Evolutionary conservation across 2,888 invertebrate species (phyloP), one percentile per base, ranked within the genome.

Genomic region (Hybos culiciformis): DNA sequence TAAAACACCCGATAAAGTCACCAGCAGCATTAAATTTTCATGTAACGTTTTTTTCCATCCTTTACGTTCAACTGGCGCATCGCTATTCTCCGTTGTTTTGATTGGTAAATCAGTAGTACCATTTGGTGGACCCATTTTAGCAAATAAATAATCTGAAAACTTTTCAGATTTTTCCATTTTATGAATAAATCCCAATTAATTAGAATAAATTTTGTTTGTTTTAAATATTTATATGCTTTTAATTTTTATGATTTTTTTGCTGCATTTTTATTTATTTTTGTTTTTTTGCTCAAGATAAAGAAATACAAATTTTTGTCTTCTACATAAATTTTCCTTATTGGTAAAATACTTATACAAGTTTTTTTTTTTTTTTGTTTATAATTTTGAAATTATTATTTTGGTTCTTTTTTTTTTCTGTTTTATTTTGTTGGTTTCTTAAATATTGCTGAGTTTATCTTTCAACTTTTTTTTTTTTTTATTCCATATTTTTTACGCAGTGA

Each of bases 81-180:
- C 71, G 57, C 74, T 70, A 54, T 71, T 71, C 54, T 75, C 75
- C 38, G 75, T 74, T 50, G 72, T 72, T 66, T 74, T 75, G 56
- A 74, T 73, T 49, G 68, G 63, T 58, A 68, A 56, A 58, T 74
- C 59, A 47, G 64, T 60, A 47, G 58, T 70, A 52, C 71, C 67
- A 53, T 71, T 71, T 50, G 74, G 74, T 54, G 77, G 75, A 61
- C 80, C 79, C 81, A 83, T 82, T 74, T 82, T 82, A 67, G 80
- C 79, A 66, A 82, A 82, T 68, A 81, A 71, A 69, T 82, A 83
- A 68, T 80, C 82, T 79, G 80, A 78, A 75, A 81, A 79, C 58
- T 74, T 74, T 66, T 70, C 73, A 68, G 73, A 66, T 67, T 71
- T 74, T 72, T 75, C 75, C 74, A 74, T 74, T 58, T 56, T 58